Base-by-base conservation (phyloP, 2,113 vertebrate species). In the Chloropsis cyanopogon region DNA sequence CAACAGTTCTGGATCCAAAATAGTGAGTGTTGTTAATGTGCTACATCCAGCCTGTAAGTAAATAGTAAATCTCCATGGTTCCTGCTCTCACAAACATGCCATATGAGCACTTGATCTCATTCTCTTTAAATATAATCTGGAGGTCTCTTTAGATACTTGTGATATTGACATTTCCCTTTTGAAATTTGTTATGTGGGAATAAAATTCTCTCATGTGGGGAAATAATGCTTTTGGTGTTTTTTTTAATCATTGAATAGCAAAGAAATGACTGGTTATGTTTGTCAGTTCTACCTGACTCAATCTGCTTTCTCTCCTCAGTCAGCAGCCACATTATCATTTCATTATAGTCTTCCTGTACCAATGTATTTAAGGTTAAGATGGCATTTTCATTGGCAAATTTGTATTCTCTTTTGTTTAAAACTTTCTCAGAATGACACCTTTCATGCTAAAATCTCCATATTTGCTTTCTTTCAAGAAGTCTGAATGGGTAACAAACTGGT, bases 241-340 rank as follows among this genome's bases (percentile, higher is more conserved):
- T 91, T 92, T 33, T 18, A 71, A 37, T 80, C 73, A 73, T 47
- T 90, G 78, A 93, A 93, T 91, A 95, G 60, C 78, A 84, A 94
- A 91, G 68, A 86, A 97, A 86, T 94, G 1, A 86, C 64, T 91
- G 75, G 61, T 93, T 42, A 42, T 61, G 35, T 92, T 8, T 92
- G 84, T 94, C 65, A 80, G 72, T 92, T 95, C 76, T 93, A 33
- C 53, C 66, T 50, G 64, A 72, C n/a, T 96, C 69, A 72, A 28
- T 93, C 57, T 39, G 87, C 64, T 71, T 68, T 85, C 66, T 82
- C 64, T 86, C 59, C 66, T 88, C 88, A 80, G 52, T 71, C 83
- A 78, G 57, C 69, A 88, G 69, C 56, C 31, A 33, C 61, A 42
- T 81, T 50, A 86, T 83, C 10, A 79, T 94, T 96, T 90, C 72